Evolutionary conservation across 1,140 invertebrate genomes (phyloP), one percentile per base, ranked within the genome.

Genomic region (Neodiprion pinetum): DNA sequence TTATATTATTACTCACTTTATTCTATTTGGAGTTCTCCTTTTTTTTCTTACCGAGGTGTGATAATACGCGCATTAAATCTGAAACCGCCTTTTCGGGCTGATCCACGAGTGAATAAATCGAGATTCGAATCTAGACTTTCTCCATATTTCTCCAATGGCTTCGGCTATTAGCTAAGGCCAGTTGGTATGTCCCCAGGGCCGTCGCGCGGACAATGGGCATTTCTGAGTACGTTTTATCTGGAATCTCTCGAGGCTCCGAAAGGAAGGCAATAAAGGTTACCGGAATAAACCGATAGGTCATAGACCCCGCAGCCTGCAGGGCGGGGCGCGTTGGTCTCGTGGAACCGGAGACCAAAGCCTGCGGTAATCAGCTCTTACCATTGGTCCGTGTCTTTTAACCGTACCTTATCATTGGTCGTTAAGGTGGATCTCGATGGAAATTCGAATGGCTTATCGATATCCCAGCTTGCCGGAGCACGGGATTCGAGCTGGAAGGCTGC

Each of bases 401-500:
- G 72, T 77, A 23, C 76, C 78, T 79, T 81, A 78, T 79, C 80
- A 76, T 73, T 70, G 68, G 40, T 61, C 78, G 76, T 75, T 78
- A 79, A 21, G 21, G 67, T 17, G 21, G 67, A 47, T 21, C 40
- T 69, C 67, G 21, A 21, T 69, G 67, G 77, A 80, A 81, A 78
- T 81, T 79, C 78, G 77, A 79, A 81, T 79, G 77, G 80, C 77
- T 81, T 81, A 79, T 77, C 80, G 78, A 80, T 81, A 81, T 81
- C 74, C 75, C 71, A 4, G 70, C 47, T 40, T 48, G 48, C 48
- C 17, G 23, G 68, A 40, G 17, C 67, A 67, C 28, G 28, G 28
- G 28, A 40, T 40, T 40, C 28, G 28, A 40, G 28, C 28, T 50
- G 76, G 76, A 79, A 76, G 70, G 72, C 67, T 73, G 74, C 70